Base-by-base conservation (phyloP, 2,113 vertebrate genomes). In the Hystrix brachyura region DNA sequence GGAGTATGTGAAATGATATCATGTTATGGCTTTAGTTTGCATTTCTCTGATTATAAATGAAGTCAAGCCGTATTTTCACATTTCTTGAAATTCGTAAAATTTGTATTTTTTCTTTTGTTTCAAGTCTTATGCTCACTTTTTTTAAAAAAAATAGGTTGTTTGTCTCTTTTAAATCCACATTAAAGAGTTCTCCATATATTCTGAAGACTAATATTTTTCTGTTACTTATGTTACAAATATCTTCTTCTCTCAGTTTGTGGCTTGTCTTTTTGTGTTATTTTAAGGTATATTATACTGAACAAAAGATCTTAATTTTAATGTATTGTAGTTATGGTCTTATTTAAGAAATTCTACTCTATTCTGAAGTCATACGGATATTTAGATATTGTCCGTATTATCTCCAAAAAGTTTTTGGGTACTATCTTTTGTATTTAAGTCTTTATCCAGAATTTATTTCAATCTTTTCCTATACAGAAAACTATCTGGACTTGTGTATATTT, bases 361-460 rank as follows among this genome's bases (percentile, higher is more conserved):
- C 51, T 72, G 4, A 91, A 72, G 64, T 90, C 55, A 93, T 72
- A 48, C 46, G 74, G 64, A 81, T 87, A 87, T 76, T 90, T 79
- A 94, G 43, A 46, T 72, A 72, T 48, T 62, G 85, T 64, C 34
- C 38, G 71, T 62, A 74, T 59, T 91, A 34, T 65, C 48, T 82
- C n/a, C 25, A 59, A 65, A n/a, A 72, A 57, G 38, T 38, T 90
- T 72, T 82, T 5, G 17, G 18, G 7, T 72, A 65, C 64, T 43
- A 8, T 17, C 69, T 72, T 90, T 96, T 91, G 34, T 34, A 46
- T 69, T 79, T 90, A 69, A 71, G 25, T 96, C 53, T 87, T 79
- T 25, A 96, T 59, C 27, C 9, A 76, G 48, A 87, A 72, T 94
- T 85, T 62, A 78, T 85, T 79, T 84, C 9, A 71, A 25, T 83